Conservation (phyloP, 2,113 vertebrate genomes). For the Antechinus stuartii region DNA sequence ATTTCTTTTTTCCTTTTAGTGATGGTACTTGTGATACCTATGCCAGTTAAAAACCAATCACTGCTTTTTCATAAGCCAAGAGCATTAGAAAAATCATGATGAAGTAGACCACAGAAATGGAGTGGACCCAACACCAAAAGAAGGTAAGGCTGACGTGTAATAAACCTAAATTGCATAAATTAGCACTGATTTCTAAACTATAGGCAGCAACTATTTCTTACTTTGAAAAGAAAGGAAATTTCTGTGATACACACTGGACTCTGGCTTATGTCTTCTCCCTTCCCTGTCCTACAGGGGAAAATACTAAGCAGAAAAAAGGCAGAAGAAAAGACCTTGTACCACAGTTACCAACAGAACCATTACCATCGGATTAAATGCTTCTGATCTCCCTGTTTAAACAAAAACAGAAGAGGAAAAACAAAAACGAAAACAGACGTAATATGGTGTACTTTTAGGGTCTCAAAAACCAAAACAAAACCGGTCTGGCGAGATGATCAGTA, state of each 20-base stretch:
- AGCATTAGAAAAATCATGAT: constrained; percentile 61
- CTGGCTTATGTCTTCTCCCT: constrained; percentile 63
- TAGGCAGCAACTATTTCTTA: constrained; percentile 75
- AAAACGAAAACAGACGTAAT: not conserved
- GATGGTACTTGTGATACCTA: not conserved
- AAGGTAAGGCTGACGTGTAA: constrained; percentile 50
- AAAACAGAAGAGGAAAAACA: constrained; percentile 5
- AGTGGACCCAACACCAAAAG: constrained; percentile 78
- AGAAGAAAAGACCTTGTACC: constrained; percentile 63
- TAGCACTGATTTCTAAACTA: constrained; percentile 76
- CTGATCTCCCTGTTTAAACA: constrained; percentile 31
- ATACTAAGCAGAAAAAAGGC: constrained; percentile 69
- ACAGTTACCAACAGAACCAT: constrained; percentile 84
- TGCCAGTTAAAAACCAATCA: constrained; percentile 58
- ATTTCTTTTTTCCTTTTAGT: not conserved
- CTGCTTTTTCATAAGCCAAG: constrained; percentile 63
- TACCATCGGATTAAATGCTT: constrained; percentile 60
- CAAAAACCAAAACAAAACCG: constrained; percentile 54
- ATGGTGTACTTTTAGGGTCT: constrained; percentile 66
- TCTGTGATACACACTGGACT: constrained; percentile 37
- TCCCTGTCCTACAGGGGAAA: constrained; percentile 52
- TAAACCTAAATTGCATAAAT: not conserved
- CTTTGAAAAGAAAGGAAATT: constrained; percentile 30
- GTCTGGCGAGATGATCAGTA: not conserved
- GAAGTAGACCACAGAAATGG: constrained; percentile 70